Conservation (phyloP, 1,140 invertebrate genomes). For the Bombus haemorrhoidalis region DNA sequence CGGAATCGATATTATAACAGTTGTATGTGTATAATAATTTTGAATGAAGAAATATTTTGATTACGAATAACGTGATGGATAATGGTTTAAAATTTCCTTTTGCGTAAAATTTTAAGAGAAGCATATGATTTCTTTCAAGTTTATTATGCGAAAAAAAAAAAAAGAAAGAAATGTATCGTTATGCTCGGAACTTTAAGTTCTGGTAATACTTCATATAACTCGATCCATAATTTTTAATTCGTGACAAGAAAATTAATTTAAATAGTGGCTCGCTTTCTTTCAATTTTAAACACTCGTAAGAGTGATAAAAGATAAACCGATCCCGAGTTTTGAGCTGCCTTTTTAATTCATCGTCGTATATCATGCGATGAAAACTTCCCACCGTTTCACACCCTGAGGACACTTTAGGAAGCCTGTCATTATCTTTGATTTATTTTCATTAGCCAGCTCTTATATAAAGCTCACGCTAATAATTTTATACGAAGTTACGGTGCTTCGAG, state of each 20-base stretch:
- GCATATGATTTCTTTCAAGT: too few relatives aligned
- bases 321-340: neutral
- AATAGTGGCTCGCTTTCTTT: neutral
- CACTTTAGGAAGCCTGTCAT: neutral
- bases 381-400: neutral
- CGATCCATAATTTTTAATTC: too few relatives aligned
- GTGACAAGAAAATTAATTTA: neutral
- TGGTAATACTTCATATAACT: too few relatives aligned
- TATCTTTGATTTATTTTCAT: slow-evolving; percentile 28
- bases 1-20: too few relatives aligned
- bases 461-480: slow-evolving; percentile 15
- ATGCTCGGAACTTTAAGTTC: too few relatives aligned
- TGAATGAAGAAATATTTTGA: too few relatives aligned
- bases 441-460: neutral
- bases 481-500: neutral
- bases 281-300: neutral
- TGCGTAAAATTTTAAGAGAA: too few relatives aligned
- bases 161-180: too few relatives aligned
- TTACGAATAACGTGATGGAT: too few relatives aligned
- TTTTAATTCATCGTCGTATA: neutral
- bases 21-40: too few relatives aligned
- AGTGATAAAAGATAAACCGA: neutral
- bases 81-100: too few relatives aligned
- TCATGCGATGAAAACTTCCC: neutral
- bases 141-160: too few relatives aligned